These are phyloP conservation scores for Bradysia coprophila DNA, from an alignment of 1,140 invertebrate genomes.

Conservation along the genomic window DNA sequence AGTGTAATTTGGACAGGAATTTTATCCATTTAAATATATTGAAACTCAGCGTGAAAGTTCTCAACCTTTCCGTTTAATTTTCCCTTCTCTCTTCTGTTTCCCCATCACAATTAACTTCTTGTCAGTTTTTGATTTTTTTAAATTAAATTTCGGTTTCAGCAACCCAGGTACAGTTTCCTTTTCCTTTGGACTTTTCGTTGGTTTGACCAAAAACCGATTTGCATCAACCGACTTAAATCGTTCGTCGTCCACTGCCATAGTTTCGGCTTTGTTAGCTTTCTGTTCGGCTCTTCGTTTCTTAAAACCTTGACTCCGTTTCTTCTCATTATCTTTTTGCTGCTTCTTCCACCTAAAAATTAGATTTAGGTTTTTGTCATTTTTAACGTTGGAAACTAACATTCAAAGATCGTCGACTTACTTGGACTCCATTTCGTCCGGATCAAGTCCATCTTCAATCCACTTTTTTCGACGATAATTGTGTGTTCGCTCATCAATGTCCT, in stretches of 20 bases:
- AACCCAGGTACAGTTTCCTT: too few species aligned
- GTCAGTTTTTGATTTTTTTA: conserved; percentile 7
- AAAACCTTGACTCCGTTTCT: conserved; percentile 1
- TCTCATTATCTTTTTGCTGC: neutral
- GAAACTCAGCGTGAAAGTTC: too few species aligned
- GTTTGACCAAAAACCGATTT: conserved; percentile 10
- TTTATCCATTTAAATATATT: too few species aligned
- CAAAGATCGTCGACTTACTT: conserved; percentile 16
- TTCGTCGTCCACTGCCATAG: conserved; percentile 18
- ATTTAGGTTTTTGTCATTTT: neutral
- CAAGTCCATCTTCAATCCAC: conserved; percentile 65
- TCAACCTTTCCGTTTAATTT: too few species aligned
- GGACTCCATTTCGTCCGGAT: conserved; percentile 54
- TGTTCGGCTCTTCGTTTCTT: conserved; percentile 1
- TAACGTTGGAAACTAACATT: too few species aligned
- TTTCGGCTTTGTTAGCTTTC: conserved; percentile 3
- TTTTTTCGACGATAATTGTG: conserved; percentile 77
- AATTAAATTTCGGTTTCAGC: conserved; percentile 5
- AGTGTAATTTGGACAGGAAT: too few species aligned
- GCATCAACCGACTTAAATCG: conserved; percentile 16
- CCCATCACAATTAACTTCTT: conserved; percentile 13
- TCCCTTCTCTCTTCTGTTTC: too few species aligned
- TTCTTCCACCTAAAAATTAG: neutral
- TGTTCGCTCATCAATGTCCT: conserved; percentile 77
- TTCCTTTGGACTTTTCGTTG: conserved; percentile 3